These are phyloP conservation scores for Mesaphorura yosii DNA, from an alignment of 1,140 invertebrate species.

Conservation along the genomic window DNA sequence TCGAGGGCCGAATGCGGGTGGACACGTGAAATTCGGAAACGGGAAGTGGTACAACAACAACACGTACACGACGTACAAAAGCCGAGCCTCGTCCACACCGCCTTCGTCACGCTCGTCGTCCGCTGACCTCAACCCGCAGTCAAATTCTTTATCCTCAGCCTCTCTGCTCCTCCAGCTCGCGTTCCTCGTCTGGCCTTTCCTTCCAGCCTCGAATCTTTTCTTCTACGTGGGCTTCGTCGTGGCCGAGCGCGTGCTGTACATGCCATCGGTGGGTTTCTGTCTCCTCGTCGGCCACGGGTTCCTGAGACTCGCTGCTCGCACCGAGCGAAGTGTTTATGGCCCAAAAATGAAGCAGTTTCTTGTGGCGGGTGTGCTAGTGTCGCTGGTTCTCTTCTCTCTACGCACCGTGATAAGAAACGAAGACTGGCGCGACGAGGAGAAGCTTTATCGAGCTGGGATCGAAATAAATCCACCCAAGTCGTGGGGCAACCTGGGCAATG, in stretches of 20 bases:
- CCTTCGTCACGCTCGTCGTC: background rate
- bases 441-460: conserved; percentile 79
- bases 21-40: conserved; percentile 1
- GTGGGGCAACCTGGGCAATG: conserved; percentile 70
- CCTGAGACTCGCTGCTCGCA: conserved; percentile 5
- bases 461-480: conserved; percentile 88
- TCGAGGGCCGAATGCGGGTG: background rate
- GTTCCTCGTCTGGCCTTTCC: conserved; percentile 75
- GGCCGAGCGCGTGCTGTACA: conserved; percentile 86
- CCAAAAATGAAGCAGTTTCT: background rate
- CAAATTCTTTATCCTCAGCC: background rate
- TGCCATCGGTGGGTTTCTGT: conserved; percentile 91
- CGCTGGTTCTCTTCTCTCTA: conserved; percentile 51
- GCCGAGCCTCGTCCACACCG: background rate
- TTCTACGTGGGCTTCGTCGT: conserved; percentile 97
- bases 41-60: background rate
- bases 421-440: conserved; percentile 88
- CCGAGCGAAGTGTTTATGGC: conserved; percentile 1
- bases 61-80: background rate
- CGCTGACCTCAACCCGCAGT: background rate
- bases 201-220: conserved; percentile 84
- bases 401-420: conserved; percentile 69
- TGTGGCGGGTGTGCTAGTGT: background rate
- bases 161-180: conserved; percentile 40
- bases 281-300: conserved; percentile 64